Evolutionary conservation across 2,888 invertebrate species (phyloP).

Genomic region (Leuctra nigra): DNA sequence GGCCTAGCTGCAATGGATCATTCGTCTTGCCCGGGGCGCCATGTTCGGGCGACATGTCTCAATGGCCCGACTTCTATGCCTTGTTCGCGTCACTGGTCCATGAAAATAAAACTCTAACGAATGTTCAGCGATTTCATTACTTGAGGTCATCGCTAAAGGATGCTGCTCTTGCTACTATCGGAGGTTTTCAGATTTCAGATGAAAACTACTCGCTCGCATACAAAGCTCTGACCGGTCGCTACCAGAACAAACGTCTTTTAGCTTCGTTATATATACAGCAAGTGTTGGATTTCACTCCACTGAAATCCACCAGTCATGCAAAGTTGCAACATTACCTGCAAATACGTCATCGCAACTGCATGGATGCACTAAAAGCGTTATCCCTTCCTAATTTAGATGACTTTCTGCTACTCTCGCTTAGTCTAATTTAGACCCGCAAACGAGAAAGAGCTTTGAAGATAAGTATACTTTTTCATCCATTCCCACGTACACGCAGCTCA

Average conservation of each 20-base stretch:
- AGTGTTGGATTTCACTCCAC: not conserved
- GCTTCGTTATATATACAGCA: slow-evolving; percentile 1
- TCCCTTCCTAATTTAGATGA: not conserved
- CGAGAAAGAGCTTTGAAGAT: not conserved
- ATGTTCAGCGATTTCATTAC: not conserved
- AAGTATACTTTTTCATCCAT: not conserved
- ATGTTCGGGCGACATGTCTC: not conserved
- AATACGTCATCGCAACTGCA: not conserved
- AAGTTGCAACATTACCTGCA: not conserved
- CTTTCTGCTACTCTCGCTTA: not conserved
- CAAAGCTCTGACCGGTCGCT: not conserved
- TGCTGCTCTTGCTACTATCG: not conserved
- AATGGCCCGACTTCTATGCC: not conserved
- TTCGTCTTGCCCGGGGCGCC: no score
- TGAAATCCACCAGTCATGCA: not conserved
- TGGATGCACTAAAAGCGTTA: not conserved
- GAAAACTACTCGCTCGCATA: not conserved
- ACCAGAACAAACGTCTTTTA: not conserved
- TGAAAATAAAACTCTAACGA: not conserved
- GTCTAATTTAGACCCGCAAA: not conserved
- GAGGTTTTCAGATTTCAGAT: not conserved
- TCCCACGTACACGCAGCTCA: not conserved
- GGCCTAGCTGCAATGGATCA: no score
- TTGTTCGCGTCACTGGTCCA: not conserved
- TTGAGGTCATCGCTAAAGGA: not conserved